Evolutionary conservation across 2,797 vertebrate genomes (phyloP).

Genomic region (Saguinus oedipus): DNA sequence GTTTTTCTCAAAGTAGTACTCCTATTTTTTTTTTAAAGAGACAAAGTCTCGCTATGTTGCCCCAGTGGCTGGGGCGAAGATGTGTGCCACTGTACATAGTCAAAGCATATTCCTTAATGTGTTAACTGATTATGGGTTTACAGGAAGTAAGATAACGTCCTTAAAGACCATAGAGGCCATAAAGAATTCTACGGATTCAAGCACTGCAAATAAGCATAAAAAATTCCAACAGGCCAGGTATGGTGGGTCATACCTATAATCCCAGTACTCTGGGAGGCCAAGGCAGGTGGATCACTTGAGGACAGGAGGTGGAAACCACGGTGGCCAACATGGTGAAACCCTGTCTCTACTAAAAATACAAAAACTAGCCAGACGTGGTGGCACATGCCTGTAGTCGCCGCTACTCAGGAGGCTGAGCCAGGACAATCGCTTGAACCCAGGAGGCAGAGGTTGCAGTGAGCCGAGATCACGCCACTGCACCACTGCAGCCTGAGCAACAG

Average conservation of each 20-base stretch:
- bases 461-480: neutral
- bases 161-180: neutral
- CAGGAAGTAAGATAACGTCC: neutral
- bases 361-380: neutral
- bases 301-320: too few relatives aligned
- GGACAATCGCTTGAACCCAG: neutral
- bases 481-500: neutral
- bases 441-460: neutral
- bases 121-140: neutral
- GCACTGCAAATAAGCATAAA: slow-evolving; percentile 30
- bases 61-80: neutral
- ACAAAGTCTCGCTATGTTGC: neutral
- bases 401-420: neutral
- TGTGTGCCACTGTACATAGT: too few relatives aligned
- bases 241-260: too few relatives aligned
- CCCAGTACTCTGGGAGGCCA: too few relatives aligned
- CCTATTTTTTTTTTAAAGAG: neutral
- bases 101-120: neutral
- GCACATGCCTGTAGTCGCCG: neutral
- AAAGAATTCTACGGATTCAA: neutral
- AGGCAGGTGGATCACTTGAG: too few relatives aligned
- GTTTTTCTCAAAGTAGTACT: neutral
- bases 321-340: neutral
- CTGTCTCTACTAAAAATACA: neutral
- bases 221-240: neutral